Base-by-base conservation (phyloP, 2,113 vertebrate species). In the Toxotes jaculatrix region DNA sequence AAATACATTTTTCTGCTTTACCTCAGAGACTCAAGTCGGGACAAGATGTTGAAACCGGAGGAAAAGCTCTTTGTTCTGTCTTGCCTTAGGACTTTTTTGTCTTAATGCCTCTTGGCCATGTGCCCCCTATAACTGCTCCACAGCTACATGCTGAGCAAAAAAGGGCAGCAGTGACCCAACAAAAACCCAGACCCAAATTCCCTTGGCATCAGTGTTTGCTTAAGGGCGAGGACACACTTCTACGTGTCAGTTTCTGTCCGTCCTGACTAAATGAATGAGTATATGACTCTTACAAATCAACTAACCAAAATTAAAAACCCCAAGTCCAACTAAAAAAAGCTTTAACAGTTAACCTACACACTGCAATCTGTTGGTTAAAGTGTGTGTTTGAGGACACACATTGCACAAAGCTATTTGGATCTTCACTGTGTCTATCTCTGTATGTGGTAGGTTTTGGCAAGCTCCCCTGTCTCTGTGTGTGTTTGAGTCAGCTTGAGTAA, bases 401-500 rank as follows among this genome's bases (percentile, higher is more conserved):
- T 78, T 23, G 34, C 40, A 12, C 69, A 42, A 23, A 83, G 64
- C 80, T 78, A 65, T 80, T 85, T 87, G 59, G 71, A 67, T 77
- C 38, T 31, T 63, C 63, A 77, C 53, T 80, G 63, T 86, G 57
- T 87, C 49, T 84, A 36, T 80, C 66, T 87, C 60, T 89, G 66
- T 61, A 59, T 87, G 74, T 87, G 87, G 82, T 70, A n/a, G 66
- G 65, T 47, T 80, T 73, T 86, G 74, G 81, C 88, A 34, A 77
- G 79, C 34, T 51, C 38, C 42, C 12, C 38, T 0, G 10, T 80
- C 74, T 91, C 34, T 53, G 59, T 67, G 59, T 80, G 63, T 68
- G 19, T 79, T 74, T 91, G 81, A 94, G 79, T 90, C 89, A 79
- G 79, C 73, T 74, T 87, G 80, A 87, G 77, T 87, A 71, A 83